Conservation (phyloP, 2,888 invertebrate species). For the Eupsilia transversa region DNA sequence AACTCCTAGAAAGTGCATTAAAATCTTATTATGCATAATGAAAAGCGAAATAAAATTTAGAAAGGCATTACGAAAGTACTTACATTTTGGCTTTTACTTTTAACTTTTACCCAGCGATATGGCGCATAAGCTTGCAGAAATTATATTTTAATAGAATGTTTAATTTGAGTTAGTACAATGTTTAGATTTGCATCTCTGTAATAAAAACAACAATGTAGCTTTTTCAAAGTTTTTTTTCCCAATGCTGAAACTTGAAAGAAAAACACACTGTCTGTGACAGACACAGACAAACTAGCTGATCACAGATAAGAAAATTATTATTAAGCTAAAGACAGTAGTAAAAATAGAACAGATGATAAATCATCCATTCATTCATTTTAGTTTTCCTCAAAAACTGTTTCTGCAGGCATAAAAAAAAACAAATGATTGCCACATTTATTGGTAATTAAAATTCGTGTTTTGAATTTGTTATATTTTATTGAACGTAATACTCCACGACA, state of each 20-base stretch:
- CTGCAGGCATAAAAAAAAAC: background rate
- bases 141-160: slow-evolving; percentile 1
- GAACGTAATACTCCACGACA: background rate
- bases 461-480: background rate
- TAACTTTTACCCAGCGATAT: background rate
- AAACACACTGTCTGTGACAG: background rate
- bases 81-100: slow-evolving; percentile 64
- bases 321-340: no score
- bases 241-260: background rate
- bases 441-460: no score
- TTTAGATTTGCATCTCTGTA: slow-evolving; percentile 16
- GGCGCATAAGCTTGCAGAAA: background rate
- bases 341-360: slow-evolving; percentile 1
- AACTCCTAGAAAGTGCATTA: slow-evolving; percentile 80
- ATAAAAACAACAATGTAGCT: background rate
- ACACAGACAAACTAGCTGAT: background rate
- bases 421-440: background rate
- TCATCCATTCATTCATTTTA: slow-evolving; percentile 25
- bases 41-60: slow-evolving; percentile 59
- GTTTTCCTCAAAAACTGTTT: background rate
- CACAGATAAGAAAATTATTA: slow-evolving; percentile 11
- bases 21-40: slow-evolving; percentile 21
- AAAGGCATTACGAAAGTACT: slow-evolving; percentile 66
- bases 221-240: slow-evolving; percentile 18
- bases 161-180: background rate